Evolutionary conservation across 2,797 vertebrate genomes (phyloP).

Genomic region (Moxostoma hubbsi): DNA sequence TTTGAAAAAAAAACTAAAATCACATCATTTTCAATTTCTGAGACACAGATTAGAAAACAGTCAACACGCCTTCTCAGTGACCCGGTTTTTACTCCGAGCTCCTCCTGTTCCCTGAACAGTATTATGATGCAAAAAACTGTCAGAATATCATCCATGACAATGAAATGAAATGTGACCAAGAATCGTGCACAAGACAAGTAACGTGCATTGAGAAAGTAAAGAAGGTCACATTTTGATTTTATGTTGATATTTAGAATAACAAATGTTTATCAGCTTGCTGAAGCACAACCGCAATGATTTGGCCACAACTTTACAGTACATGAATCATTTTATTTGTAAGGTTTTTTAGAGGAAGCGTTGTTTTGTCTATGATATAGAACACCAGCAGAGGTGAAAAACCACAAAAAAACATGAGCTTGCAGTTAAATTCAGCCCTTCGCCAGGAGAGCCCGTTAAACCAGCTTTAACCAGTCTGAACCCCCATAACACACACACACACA

Average conservation of each 20-base stretch:
- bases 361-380: conserved; percentile 5
- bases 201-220: too few relatives aligned
- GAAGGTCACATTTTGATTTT: background rate
- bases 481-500: too few relatives aligned
- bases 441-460: conserved; percentile 26
- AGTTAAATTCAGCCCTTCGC: conserved; percentile 41
- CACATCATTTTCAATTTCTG: background rate
- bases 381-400: background rate
- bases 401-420: conserved; percentile 11
- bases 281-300: too few relatives aligned
- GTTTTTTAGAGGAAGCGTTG: background rate
- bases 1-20: background rate
- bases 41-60: too few relatives aligned
- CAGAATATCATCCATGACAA: background rate
- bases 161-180: background rate
- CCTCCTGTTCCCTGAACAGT: background rate
- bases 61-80: background rate
- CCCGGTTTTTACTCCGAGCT: background rate
- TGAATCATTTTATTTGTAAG: background rate
- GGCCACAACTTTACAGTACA: too few relatives aligned
- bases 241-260: too few relatives aligned
- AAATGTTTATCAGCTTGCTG: too few relatives aligned
- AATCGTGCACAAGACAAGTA: too few relatives aligned
- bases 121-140: conserved; percentile 17
- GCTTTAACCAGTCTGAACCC: conserved; percentile 35